Base-by-base conservation (phyloP, 2,888 invertebrate species). In the Drosophila diplacantha region DNA sequence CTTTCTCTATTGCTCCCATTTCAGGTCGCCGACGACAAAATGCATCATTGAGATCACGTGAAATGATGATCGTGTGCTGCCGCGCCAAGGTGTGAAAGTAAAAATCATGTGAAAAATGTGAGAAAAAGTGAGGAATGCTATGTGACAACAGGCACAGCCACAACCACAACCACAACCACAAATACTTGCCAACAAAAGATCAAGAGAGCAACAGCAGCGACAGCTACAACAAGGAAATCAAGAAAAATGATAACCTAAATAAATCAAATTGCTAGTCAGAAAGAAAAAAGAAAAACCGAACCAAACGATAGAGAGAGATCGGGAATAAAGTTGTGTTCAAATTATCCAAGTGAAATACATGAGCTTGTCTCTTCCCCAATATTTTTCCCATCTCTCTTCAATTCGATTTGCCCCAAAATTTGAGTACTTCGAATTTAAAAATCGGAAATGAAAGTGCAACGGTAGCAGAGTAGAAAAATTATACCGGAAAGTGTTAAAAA, bases 191-290 rank as follows among this genome's bases (percentile, higher is more conserved):
- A 44, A 44, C 32, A 32, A 55, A 64, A 53, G 29, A 55, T 41
- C 29, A 67, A 50, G 3, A 26, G 32, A 50, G 54, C n/a, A 41
- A 39, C 18, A 56, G 20, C 57, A 24, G 24, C 35, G 32, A 37
- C 29, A 47, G 59, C 37, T 37, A 34, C 44, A 49, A 31, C 55
- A 24, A 38, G n/a, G 58, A 34, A 53, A 57, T 12, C 50, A 61
- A 59, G 51, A 56, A 74, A 71, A 67, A 81, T 78, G 66, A 75
- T 83, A 75, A 74, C 71, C 71, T 81, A 78, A 77, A 78, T 75
- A 69, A 71, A 70, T 57, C 50, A 75, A 69, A 71, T 70, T 77
- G 64, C 72, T 81, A 81, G 75, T 78, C 75, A 75, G 64, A 72
- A 53, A 75, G 52, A 63, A 65, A 58, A 68, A 67, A 43, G 68